Evolutionary conservation across 2,797 vertebrate genomes (phyloP).

Genomic region (Parotocinclus haroldoi): DNA sequence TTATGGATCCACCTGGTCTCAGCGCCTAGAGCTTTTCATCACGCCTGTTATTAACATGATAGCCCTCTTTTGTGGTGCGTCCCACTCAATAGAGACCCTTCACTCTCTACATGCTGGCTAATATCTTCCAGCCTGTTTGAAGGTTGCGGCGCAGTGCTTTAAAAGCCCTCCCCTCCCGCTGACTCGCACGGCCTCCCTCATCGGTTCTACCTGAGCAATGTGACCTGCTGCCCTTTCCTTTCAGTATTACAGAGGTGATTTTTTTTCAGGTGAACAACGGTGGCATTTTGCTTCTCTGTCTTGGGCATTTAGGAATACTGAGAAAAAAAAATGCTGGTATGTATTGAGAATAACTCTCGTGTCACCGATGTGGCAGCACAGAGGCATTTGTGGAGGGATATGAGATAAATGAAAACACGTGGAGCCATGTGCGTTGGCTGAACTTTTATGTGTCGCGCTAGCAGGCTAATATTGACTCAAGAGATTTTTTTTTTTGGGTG

Average conservation of each 20-base stretch:
- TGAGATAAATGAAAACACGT: background rate
- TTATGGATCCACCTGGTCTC: slow-evolving; percentile 49
- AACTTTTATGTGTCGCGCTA: no score
- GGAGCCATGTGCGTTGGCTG: no score
- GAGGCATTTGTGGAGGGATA: background rate
- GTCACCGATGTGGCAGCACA: background rate
- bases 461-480: no score
- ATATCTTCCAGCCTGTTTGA: slow-evolving; percentile 52
- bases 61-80: slow-evolving; percentile 31
- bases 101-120: slow-evolving; percentile 49
- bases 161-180: slow-evolving; percentile 47
- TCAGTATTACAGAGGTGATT: slow-evolving; percentile 37
- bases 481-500: no score
- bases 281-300: slow-evolving; percentile 34
- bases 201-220: slow-evolving; percentile 62
- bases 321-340: background rate
- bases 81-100: slow-evolving; percentile 50
- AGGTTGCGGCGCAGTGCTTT: slow-evolving; percentile 41
- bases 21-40: slow-evolving; percentile 45
- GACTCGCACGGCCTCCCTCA: slow-evolving; percentile 56
- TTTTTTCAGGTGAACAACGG: slow-evolving; percentile 40
- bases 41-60: slow-evolving; percentile 48
- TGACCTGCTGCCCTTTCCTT: slow-evolving; percentile 62
- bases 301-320: slow-evolving; percentile 1
- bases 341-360: no score